phyloP scores from a whole-genome alignment of 1,140 invertebrate genomes.

The Agrilus planipennis region DNA sequence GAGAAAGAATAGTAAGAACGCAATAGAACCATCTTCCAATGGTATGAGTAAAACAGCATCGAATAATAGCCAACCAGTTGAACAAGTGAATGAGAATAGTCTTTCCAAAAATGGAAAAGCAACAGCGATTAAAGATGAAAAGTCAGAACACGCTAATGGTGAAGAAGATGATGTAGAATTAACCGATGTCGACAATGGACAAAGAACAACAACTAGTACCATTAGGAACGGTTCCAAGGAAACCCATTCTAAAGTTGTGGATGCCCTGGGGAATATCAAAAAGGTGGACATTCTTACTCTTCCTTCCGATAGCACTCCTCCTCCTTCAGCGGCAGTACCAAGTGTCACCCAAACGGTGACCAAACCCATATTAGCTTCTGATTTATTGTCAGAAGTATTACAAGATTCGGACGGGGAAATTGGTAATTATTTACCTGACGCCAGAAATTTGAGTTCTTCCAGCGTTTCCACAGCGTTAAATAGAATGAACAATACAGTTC shows the following conservation, averaged over 20 bases:
- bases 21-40: no score
- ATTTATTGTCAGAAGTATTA: constrained; percentile 11
- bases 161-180: no score
- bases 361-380: constrained; percentile 28
- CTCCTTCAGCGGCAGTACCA: constrained; percentile 28
- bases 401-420: not conserved
- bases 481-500: constrained; percentile 33
- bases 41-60: no score
- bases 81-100: no score
- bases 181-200: constrained; percentile 8
- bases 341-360: constrained; percentile 28
- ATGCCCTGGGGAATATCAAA: constrained; percentile 7
- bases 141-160: not conserved
- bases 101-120: not conserved
- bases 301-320: constrained; percentile 16
- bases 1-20: no score
- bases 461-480: constrained; percentile 32
- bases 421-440: constrained; percentile 11
- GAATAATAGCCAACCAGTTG: no score
- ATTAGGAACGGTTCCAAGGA: not conserved
- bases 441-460: constrained; percentile 27
- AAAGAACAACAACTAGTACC: constrained; percentile 6
- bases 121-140: not conserved
- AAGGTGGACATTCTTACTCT: constrained; percentile 14
- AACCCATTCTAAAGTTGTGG: not conserved